Evolutionary conservation across 1,140 invertebrate genomes (phyloP).

Genomic region (Anastrepha ludens): DNA sequence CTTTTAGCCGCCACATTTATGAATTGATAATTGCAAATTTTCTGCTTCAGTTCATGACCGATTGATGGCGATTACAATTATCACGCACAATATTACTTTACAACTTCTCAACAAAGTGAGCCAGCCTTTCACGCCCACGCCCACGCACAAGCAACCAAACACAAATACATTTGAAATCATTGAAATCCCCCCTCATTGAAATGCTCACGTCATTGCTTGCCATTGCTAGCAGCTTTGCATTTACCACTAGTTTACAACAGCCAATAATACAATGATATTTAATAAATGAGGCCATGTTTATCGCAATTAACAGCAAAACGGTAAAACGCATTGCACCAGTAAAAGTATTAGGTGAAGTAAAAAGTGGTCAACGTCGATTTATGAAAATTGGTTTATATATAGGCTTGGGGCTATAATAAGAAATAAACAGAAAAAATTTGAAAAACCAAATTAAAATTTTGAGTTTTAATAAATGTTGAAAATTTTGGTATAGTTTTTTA

Average conservation of each 20-base stretch:
- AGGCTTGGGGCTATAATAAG: no score
- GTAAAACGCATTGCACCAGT: not conserved
- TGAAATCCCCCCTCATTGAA: no score
- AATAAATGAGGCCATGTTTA: not conserved
- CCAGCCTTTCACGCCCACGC: not conserved
- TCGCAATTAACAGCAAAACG: conserved; percentile 10
- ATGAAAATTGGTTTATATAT: no score
- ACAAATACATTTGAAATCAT: not conserved
- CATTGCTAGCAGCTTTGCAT: not conserved
- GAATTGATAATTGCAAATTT: conserved; percentile 38
- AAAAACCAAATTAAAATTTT: no score
- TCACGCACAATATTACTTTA: not conserved
- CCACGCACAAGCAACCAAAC: not conserved
- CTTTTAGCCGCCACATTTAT: conserved; percentile 2
- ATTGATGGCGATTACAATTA: not conserved
- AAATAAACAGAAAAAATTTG: no score
- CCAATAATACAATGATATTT: conserved; percentile 18
- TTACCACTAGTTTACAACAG: conserved; percentile 10
- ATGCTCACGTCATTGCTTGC: not conserved
- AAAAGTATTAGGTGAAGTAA: not conserved
- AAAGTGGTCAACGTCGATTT: not conserved
- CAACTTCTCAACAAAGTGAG: conserved; percentile 6
- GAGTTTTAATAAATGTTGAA: no score
- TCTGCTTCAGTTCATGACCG: not conserved
- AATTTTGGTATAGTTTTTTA: no score